phyloP scores from a whole-genome alignment of 1,140 invertebrate species.

The Penaeus vannamei region DNA sequence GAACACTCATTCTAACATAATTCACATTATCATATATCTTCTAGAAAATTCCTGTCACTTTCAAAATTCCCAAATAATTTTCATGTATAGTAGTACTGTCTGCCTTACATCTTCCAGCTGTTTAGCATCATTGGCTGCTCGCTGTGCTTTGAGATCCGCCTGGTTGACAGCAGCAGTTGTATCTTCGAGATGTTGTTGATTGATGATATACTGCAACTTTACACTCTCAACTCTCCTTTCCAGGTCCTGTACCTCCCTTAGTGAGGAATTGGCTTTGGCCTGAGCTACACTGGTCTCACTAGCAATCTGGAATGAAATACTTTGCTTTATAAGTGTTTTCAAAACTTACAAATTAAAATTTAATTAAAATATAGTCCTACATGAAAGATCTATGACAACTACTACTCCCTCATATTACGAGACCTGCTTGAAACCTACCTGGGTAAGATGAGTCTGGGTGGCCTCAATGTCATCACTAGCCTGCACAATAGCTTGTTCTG shows the following conservation, averaged over 20 bases:
- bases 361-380: too few relatives aligned
- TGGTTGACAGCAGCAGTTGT: slow-evolving; percentile 75
- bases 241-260: slow-evolving; percentile 79
- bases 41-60: too few relatives aligned
- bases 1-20: too few relatives aligned
- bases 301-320: slow-evolving; percentile 74
- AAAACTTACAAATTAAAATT: too few relatives aligned
- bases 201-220: slow-evolving; percentile 83
- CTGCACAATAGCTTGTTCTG: slow-evolving; percentile 83
- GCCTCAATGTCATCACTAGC: slow-evolving; percentile 84
- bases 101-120: slow-evolving; percentile 64
- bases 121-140: slow-evolving; percentile 74
- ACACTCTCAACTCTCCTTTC: slow-evolving; percentile 80
- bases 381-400: too few relatives aligned
- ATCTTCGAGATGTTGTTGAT: slow-evolving; percentile 78
- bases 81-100: too few relatives aligned
- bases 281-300: slow-evolving; percentile 83
- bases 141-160: slow-evolving; percentile 76
- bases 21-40: too few relatives aligned
- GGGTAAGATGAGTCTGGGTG: slow-evolving; percentile 82
- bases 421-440: slow-evolving; percentile 71
- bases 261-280: slow-evolving; percentile 81
- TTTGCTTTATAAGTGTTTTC: too few relatives aligned
- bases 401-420: too few relatives aligned
- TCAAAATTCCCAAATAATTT: too few relatives aligned